Evolutionary conservation across 2,113 vertebrate genomes (phyloP), one percentile per base, ranked within the genome.

Genomic region (Platichthys stellatus): DNA sequence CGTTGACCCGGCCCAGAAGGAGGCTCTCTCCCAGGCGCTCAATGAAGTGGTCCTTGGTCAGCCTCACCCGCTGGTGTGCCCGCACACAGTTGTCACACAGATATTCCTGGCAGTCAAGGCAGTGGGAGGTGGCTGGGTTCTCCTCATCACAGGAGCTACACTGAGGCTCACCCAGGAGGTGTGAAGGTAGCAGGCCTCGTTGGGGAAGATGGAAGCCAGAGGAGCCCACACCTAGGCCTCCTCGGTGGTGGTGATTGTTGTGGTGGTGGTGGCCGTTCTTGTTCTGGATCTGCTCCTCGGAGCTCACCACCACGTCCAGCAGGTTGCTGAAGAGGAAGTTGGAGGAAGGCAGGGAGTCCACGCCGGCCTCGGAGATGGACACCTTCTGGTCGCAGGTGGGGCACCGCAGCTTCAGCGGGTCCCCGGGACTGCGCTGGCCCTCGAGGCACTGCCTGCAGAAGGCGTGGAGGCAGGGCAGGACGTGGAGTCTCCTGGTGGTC

Each of bases 21-120:
- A 88, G 89, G 74, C 86, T 95, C 56, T 93, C 93, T 20, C 90
- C 93, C 86, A 96, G 94, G 80, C 94, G 93, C 81, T 97, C 96
- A 14, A 97, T 97, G 93, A 96, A 96, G 92, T 98, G 97, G 94
- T 97, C 96, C 91, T 97, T 97, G 89, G 97, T 98, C 83, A 98
- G 95, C 65, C 96, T 94, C 75, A 98, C 97, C 57, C 97, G 93
- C 91, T 96, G 97, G 91, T 98, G 97, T n/a, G 96, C 96, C 71
- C 96, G 93, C 85, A 97, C 96, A 69, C 97, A 97, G 93, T 96
- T 97, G 89, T 96, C 95, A 73, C 97, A 97, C 91, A 98, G 95
- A 90, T 97, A 96, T 83, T 98, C 97, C 91, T 96, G 96, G 90
- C 97, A 97, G 92, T 97, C 96, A 49, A 97, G 94, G 93, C 96